Base-by-base conservation (phyloP, 2,888 invertebrate genomes). In the Diachrysia chrysitis region DNA sequence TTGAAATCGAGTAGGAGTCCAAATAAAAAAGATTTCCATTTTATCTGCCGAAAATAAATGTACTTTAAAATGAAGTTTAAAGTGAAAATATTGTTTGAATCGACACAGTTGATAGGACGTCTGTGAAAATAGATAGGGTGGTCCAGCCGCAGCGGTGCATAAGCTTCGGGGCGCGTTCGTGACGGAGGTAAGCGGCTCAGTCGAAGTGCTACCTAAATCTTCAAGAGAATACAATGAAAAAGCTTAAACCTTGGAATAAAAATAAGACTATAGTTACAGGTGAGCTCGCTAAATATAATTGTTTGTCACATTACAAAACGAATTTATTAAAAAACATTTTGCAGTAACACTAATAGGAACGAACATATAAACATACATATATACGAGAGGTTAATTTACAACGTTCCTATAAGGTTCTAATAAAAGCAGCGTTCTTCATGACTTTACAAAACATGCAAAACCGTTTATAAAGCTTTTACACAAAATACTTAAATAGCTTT, bases 71-170 rank as follows among this genome's bases (percentile, higher is more conserved):
- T 69, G 71, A 64, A 73, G 69, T 71, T 66, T 69, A 58, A 71
- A 75, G 62, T 63, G 21, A 78, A 83, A 82, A 81, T 83, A 83
- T 80, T 81, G 77, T 79, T 76, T 68, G 71, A 78, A 81, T 80
- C 76, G 79, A 80, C 75, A 81, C 73, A 74, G 75, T 75, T 78
- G 83, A 87, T 85, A 84, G 85, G 83, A 87, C 85, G 88, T 86
- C 88, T 90, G 91, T 79, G 83, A 85, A 90, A 90, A 91, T 89
- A 92, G 92, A 92, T 93, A 92, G 87, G 84, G 81, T 73, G 79
- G 83, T 79, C 82, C 76, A 71, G 77, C 76, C 71, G 59, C 79
- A 79, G 74, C 73, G 75, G 81, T 80, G 83, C 85, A 84, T 87
- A 89, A 87, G 87, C 87, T 84, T 78, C 75, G 80, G 69, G 77